A percentile compares a stretch with the other conserved stretches of the same genome.
Evolutionary conservation across 1,140 invertebrate genomes (phyloP).

Genomic region (Argopecten irradians): DNA sequence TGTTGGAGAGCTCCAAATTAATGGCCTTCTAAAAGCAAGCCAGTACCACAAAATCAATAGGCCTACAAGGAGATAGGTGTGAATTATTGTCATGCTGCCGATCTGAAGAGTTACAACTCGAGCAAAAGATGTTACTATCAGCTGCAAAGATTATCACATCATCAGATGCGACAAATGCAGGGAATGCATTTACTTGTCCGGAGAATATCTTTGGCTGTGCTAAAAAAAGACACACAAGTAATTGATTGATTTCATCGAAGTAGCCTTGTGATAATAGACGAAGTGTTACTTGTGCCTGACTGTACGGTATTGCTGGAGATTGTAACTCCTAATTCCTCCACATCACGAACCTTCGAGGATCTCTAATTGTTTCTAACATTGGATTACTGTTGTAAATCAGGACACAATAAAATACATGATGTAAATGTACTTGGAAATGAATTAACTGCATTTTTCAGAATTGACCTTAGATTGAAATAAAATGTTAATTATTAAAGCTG

Average conservation of each 20-base stretch:
- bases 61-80: not conserved
- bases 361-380: not conserved
- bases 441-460: not conserved
- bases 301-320: not conserved
- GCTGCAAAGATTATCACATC: not conserved
- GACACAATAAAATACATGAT: not conserved
- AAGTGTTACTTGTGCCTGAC: not conserved
- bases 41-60: not conserved
- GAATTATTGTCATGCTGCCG: not conserved
- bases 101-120: not conserved
- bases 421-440: not conserved
- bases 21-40: not conserved
- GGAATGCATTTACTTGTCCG: slow-evolving; percentile 1
- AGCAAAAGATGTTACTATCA: slow-evolving; percentile 6
- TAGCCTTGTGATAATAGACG: not conserved
- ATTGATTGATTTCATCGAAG: not conserved
- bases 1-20: not conserved
- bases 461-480: not conserved
- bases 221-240: not conserved
- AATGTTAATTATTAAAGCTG: not conserved
- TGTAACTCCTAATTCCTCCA: not conserved
- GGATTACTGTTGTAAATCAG: not conserved
- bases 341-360: not conserved
- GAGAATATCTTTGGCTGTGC: not conserved
- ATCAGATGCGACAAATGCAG: slow-evolving; percentile 15